These are phyloP conservation scores for Macheiramphus alcinus DNA, from an alignment of 2,113 vertebrate species.

Conservation along the genomic window DNA sequence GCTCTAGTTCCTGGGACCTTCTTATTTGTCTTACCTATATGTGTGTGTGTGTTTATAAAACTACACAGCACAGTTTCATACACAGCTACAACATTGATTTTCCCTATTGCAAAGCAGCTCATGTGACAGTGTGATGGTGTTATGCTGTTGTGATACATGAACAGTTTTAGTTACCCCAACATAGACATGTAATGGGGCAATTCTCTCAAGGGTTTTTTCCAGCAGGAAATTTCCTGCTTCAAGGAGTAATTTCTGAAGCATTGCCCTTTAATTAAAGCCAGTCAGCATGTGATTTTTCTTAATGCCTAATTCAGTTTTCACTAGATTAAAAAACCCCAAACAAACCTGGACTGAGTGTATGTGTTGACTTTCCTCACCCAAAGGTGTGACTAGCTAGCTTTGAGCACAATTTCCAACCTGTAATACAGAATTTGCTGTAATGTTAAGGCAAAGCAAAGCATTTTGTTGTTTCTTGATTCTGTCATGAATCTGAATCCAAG, in stretches of 20 bases:
- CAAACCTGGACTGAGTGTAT: background rate
- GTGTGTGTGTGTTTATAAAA: background rate
- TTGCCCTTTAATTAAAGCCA: background rate
- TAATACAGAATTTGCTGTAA: background rate
- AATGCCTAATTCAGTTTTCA: background rate
- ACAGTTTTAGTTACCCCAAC: background rate
- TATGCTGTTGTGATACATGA: accelerated
- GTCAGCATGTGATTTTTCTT: background rate
- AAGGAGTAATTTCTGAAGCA: background rate
- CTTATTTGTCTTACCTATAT: background rate
- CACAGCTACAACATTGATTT: background rate
- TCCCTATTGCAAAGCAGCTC: background rate
- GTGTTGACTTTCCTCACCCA: background rate
- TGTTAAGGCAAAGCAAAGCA: background rate
- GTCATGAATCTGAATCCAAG: background rate
- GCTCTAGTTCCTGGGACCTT: background rate
- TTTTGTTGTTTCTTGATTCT: background rate
- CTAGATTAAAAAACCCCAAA: background rate
- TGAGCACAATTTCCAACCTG: background rate
- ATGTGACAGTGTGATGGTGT: background rate
- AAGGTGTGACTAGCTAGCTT: background rate
- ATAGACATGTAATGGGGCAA: background rate
- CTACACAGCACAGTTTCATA: background rate
- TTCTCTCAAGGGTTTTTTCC: background rate
- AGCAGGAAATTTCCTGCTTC: background rate